Base-by-base conservation (phyloP, 2,888 invertebrate genomes). In the Erebia aethiops region DNA sequence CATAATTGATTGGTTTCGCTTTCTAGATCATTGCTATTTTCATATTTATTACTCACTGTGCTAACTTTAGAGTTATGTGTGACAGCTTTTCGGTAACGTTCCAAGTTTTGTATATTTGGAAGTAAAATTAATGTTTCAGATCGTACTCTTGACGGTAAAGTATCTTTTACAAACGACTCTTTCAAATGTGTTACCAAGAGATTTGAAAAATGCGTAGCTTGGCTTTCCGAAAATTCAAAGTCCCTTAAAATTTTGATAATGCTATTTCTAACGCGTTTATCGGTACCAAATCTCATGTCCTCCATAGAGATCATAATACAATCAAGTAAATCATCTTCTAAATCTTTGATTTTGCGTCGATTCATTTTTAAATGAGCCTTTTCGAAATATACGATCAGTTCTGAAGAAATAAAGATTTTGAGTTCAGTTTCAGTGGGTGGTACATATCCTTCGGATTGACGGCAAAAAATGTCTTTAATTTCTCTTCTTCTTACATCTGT, bases 261-360 rank as follows among this genome's bases (percentile, higher is more conserved):
- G 51, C 85, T 82, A 43, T 81, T 76, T 70, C 75, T 80, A 1
- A 84, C 70, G 61, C 76, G 70, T 21, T 78, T 73, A 4, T 79
- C 72, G 18, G 81, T 77, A 11, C 77, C 80, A 52, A 58, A 66
- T 46, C 74, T 73, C 13, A 84, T 73, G n/a, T 76, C 74, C 43
- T 82, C 80, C 51, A 83, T 72, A 7, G 81, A 81, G 66, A 83
- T 80, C 9, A 80, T 74, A 1, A 88, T 56, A 51, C 85, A 72
- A 73, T 81, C 80, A 0, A 78, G 71, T 2, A 90, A 54, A 51
- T 88, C 86, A n/a, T 77, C 78, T 79, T 82, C 82, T 14, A 89
- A 73, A n/a, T 78, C 77, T 21, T 77, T 69, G 35, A 81, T 72
- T 1, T 71, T 71, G 14, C 77, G 73, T 8, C 75, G 67, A 69